phyloP scores from a whole-genome alignment of 2,113 vertebrate species.

The Solea solea region DNA sequence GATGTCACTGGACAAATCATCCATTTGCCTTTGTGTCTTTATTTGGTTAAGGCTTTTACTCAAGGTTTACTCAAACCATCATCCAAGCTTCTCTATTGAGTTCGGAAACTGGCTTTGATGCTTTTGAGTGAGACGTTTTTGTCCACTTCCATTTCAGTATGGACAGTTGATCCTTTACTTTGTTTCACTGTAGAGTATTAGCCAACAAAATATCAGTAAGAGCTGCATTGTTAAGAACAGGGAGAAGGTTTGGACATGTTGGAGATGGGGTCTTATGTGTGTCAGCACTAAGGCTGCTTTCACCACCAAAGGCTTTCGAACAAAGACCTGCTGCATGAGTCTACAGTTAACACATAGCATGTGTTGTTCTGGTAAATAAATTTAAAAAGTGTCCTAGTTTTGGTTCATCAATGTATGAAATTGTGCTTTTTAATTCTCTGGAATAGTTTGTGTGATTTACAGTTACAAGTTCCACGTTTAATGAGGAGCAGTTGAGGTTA shows the following conservation, averaged over 20 bases:
- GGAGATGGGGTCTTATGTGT: constrained; percentile 67
- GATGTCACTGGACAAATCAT: constrained; percentile 52
- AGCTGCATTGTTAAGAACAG: constrained; percentile 59
- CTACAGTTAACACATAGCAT: constrained; percentile 33
- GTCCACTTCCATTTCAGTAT: constrained; percentile 56
- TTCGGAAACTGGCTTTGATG: constrained; percentile 59
- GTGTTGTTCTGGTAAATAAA: constrained; percentile 41
- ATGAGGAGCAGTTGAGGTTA: background rate
- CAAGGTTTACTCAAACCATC: constrained; percentile 42
- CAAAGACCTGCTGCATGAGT: constrained; percentile 58
- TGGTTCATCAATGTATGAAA: background rate
- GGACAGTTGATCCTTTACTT: constrained; percentile 53
- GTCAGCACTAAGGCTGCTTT: constrained; percentile 73
- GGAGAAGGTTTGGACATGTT: constrained; percentile 57
- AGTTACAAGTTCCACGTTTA: background rate
- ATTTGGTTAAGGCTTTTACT: constrained; percentile 63
- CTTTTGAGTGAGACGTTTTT: constrained; percentile 62
- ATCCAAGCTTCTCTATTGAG: constrained; percentile 48
- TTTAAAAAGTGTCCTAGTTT: background rate
- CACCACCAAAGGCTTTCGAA: constrained; percentile 43
- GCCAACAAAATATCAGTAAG: constrained; percentile 66
- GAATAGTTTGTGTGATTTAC: background rate
- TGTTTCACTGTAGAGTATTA: constrained; percentile 49
- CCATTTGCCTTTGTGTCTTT: constrained; percentile 57
- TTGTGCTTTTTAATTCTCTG: background rate